Evolutionary conservation across 2,797 vertebrate genomes (phyloP).

Genomic region (Etheostoma nigrum): DNA sequence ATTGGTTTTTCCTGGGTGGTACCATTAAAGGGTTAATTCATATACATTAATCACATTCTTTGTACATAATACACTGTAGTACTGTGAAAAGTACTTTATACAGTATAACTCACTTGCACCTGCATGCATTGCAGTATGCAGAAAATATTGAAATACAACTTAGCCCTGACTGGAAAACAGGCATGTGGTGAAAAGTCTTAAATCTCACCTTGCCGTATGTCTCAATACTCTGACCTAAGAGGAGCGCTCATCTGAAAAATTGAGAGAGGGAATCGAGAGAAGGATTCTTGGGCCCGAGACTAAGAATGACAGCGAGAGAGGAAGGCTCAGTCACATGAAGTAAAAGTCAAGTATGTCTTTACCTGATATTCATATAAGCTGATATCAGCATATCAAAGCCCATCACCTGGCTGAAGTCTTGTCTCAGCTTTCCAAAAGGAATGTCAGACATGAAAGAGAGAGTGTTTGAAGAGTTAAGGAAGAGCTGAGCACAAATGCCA

Average conservation of each 20-base stretch:
- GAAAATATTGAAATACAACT: no score
- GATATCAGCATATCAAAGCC: constrained; percentile 70
- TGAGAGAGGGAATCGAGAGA: no score
- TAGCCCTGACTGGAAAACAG: constrained; percentile 2
- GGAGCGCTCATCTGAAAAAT: constrained; percentile 14
- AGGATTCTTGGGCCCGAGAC: not conserved
- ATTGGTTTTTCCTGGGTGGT: no score
- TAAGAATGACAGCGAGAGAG: not conserved
- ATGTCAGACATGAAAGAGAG: constrained; percentile 68
- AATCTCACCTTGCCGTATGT: not conserved
- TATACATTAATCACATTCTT: no score
- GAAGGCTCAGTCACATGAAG: constrained; percentile 12
- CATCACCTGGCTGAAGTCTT: constrained; percentile 59
- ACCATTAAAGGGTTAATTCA: no score
- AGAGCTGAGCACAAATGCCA: constrained; percentile 50
- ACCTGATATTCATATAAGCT: constrained; percentile 44
- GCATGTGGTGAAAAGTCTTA: not conserved
- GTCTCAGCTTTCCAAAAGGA: constrained; percentile 57
- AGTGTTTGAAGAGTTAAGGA: constrained; percentile 55
- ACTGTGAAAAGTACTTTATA: no score
- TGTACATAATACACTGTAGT: no score
- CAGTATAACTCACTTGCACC: no score
- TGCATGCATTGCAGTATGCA: no score
- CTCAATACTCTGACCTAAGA: not conserved
- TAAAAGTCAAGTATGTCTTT: constrained; percentile 39